These are phyloP conservation scores for Holothuria glaberrima DNA, from an alignment of 35 echinoderm and acorn worm genomes.

Conservation along the genomic window DNA sequence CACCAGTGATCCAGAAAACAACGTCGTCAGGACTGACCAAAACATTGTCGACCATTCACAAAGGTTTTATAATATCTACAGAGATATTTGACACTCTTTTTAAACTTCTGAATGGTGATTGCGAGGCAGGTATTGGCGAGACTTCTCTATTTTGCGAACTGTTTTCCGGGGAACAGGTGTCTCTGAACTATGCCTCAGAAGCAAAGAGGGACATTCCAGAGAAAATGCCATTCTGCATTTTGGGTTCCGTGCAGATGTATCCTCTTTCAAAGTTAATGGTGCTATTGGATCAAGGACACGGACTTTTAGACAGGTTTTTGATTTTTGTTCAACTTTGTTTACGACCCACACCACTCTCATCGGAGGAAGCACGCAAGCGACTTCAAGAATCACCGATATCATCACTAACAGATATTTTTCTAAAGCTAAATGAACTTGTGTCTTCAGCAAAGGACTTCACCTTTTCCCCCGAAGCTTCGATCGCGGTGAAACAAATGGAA, in stretches of 20 bases:
- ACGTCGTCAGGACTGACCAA: background rate
- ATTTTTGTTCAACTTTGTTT: too few relatives aligned
- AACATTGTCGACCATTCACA: background rate
- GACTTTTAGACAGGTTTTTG: too few relatives aligned
- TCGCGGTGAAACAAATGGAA: too few relatives aligned
- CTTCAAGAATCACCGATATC: too few relatives aligned
- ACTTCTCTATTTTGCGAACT: too few relatives aligned
- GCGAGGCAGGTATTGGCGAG: background rate
- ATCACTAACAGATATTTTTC: too few relatives aligned
- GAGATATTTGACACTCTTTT: slow-evolving; percentile 3
- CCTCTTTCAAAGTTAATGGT: background rate
- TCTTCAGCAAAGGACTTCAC: too few relatives aligned
- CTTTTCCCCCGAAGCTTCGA: too few relatives aligned
- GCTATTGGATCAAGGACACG: background rate
- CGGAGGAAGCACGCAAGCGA: too few relatives aligned
- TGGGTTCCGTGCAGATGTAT: background rate
- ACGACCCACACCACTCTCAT: too few relatives aligned
- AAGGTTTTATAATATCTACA: background rate
- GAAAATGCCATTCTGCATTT: background rate
- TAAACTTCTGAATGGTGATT: background rate
- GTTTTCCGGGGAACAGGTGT: too few relatives aligned
- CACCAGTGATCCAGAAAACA: background rate
- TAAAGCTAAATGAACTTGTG: too few relatives aligned
- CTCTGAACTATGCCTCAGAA: background rate
- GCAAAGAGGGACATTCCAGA: background rate